These are phyloP conservation scores for Balaeniceps rex DNA, from an alignment of 2,113 vertebrate genomes.

Conservation along the genomic window DNA sequence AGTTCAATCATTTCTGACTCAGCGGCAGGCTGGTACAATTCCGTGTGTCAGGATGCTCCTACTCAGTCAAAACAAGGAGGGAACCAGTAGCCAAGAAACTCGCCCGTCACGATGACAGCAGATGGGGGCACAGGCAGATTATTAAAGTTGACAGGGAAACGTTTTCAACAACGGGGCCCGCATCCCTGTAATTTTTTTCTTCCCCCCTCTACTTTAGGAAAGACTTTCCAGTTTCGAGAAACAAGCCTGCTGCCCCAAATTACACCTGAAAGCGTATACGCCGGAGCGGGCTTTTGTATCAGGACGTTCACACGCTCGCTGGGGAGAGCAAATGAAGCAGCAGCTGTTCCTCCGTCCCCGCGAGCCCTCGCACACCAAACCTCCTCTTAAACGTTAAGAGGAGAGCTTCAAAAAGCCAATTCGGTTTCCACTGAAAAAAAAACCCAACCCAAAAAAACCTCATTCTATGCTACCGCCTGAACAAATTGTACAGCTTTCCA, in stretches of 20 bases:
- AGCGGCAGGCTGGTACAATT: not conserved
- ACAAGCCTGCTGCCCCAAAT: not conserved
- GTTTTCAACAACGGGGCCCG: not conserved
- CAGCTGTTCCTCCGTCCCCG: not conserved
- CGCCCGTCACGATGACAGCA: not conserved
- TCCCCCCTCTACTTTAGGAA: not conserved
- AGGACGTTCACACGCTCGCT: not conserved
- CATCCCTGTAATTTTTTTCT: accelerated
- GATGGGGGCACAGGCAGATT: not conserved
- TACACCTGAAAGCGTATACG: not conserved
- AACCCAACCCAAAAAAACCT: not conserved
- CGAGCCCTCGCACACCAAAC: constrained; percentile 26
- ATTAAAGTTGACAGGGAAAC: not conserved
- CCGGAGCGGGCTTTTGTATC: not conserved
- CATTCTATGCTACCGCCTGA: constrained; percentile 32
- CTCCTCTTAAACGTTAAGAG: not conserved
- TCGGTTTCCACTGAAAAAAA: constrained; percentile 27
- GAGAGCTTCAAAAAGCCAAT: constrained; percentile 50
- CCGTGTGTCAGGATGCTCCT: not conserved
- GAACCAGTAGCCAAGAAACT: not conserved
- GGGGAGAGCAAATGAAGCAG: not conserved
- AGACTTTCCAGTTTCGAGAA: not conserved
- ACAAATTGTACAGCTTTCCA: constrained; percentile 43
- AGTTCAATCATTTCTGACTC: not conserved
- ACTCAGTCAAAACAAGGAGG: not conserved